Evolutionary conservation across 2,888 invertebrate species (phyloP).

Genomic region (Mechanitis messenoides): DNA sequence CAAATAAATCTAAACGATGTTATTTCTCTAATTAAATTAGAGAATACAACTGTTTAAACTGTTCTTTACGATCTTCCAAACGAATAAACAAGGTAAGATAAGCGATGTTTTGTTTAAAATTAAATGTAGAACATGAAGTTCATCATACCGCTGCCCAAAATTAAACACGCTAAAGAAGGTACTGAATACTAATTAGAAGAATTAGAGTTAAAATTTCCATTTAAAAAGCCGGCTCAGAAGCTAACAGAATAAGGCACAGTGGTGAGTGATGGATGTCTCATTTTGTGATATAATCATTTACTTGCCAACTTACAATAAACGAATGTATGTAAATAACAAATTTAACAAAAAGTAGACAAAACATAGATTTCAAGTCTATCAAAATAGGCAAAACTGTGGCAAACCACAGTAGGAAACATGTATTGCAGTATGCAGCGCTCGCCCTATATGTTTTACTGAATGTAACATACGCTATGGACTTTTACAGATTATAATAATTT

Average conservation of each 20-base stretch:
- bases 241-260: slow-evolving; percentile 55
- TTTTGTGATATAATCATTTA: neutral
- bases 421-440: no score
- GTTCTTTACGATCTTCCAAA: slow-evolving; percentile 12
- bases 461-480: no score
- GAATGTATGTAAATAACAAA: no score
- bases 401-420: no score
- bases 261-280: slow-evolving; percentile 19
- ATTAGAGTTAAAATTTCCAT: slow-evolving; percentile 56
- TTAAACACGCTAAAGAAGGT: slow-evolving; percentile 46
- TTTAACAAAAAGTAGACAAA: no score
- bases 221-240: slow-evolving; percentile 47
- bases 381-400: no score
- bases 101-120: slow-evolving; percentile 20
- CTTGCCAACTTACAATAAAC: no score
- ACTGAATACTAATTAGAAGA: slow-evolving; percentile 48
- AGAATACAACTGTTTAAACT: slow-evolving; percentile 12
- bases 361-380: no score
- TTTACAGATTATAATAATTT: no score
- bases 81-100: slow-evolving; percentile 22
- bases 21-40: no score
- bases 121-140: slow-evolving; percentile 31
- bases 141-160: slow-evolving; percentile 35
- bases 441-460: no score
- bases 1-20: slow-evolving; percentile 9